Conservation (phyloP, 2,113 vertebrate genomes). For the rat (Rattus norvegicus) region GRCr8 NC_086030.1:18048001-18048500, state of each 20-base stretch:
- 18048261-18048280: neutral
- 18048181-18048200: neutral
- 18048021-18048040: neutral
- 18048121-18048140: too few species aligned
- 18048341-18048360: too few species aligned
- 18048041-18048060: neutral
- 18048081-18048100: neutral
- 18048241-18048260: neutral
- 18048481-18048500: neutral
- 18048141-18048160: accelerated
- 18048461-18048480: neutral
- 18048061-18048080: neutral
- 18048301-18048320: neutral
- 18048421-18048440: too few species aligned
- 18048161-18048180: neutral
- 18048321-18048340: neutral
- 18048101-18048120: neutral
- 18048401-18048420: neutral
- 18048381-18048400: neutral
- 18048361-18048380: neutral
- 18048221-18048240: neutral
- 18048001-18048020: neutral
- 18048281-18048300: neutral
- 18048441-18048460: neutral
- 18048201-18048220: neutral